Base-by-base conservation (phyloP, 2,797 vertebrate species). In the Dermochelys coriacea region DNA sequence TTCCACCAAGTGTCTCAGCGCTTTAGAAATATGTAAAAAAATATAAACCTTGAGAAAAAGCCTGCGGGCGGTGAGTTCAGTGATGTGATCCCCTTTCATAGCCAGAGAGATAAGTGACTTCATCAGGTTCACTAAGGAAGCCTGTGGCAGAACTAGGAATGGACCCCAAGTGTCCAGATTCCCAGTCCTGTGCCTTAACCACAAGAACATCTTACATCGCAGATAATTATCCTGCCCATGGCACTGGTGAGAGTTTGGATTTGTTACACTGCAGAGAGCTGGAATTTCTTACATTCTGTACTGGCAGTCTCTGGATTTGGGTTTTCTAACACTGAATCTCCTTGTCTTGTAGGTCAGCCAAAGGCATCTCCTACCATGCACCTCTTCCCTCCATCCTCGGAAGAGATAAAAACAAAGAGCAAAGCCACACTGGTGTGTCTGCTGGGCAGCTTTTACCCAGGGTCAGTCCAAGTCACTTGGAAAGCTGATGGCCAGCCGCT, bases 351-450 rank as follows among this genome's bases (percentile, higher is more conserved):
- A 97, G 95, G 80, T 79, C 92, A 84, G 82, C 92, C 95, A 77
- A 81, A 29, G 83, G 47, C 85, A 0, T 0, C 97, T 6, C 98
- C 98, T 11, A 59, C 54, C 0, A 93, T 98, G 93, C 90, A 27
- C 5, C 84, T 97, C 50, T 89, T 97, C 84, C 49, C 93, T 84
- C 94, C 97, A 1, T 93, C 96, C 52, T 84, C 77, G 49, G 61
- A 92, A 37, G 90, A 93, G 54, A 75, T 88, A 52, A 8, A 7
- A 5, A 45, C 54, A 51, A 88, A 59, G 7, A 88, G 71, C 61
- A 93, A 80, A 54, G 90, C 95, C 86, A 95, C 95, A 45, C 51
- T 97, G 75, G 86, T 97, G 80, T 98, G 97, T 74, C 54, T 95
- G 85, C 77, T 92, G 27, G 84, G 34, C 83, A 96, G 93, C 49